Conservation (phyloP, 2,797 vertebrate species). For the Sarcophilus harrisii region DNA sequence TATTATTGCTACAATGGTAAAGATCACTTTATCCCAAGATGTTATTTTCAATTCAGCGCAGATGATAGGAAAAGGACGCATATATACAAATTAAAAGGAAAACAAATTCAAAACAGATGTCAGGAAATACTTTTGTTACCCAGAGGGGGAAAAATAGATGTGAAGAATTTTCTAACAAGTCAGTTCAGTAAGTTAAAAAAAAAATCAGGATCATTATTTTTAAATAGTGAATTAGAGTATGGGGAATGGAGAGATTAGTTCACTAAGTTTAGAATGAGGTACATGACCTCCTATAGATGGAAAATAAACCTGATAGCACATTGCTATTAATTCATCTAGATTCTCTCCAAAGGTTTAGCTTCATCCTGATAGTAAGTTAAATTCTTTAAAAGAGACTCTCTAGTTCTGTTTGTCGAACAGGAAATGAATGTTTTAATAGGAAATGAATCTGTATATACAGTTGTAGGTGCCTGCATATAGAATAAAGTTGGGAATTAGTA, state of each 20-base stretch:
- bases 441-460: conserved; percentile 69
- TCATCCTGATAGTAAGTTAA: conserved; percentile 12
- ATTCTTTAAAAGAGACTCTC: conserved; percentile 52
- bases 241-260: not conserved
- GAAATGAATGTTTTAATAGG: conserved; percentile 66
- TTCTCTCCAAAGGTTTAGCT: not conserved
- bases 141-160: conserved; percentile 64
- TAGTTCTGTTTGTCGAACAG: conserved; percentile 62
- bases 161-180: conserved; percentile 69
- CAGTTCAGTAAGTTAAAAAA: conserved; percentile 68
- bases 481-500: conserved; percentile 23
- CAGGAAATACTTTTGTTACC: conserved; percentile 77
- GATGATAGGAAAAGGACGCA: conserved; percentile 61
- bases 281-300: conserved; percentile 63
- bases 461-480: conserved; percentile 53
- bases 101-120: conserved; percentile 85
- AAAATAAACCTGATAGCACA: conserved; percentile 35
- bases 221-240: conserved; percentile 20
- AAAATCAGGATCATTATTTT: conserved; percentile 54
- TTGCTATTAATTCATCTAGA: not conserved
- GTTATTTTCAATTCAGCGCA: conserved; percentile 68
- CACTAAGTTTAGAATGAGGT: conserved; percentile 60
- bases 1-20: conserved; percentile 66
- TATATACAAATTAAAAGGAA: conserved; percentile 78
- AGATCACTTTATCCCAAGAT: conserved; percentile 58